Base-by-base conservation (phyloP, 92 coral and sea anemone genomes). In the Anthopleura xanthogrammica region DNA sequence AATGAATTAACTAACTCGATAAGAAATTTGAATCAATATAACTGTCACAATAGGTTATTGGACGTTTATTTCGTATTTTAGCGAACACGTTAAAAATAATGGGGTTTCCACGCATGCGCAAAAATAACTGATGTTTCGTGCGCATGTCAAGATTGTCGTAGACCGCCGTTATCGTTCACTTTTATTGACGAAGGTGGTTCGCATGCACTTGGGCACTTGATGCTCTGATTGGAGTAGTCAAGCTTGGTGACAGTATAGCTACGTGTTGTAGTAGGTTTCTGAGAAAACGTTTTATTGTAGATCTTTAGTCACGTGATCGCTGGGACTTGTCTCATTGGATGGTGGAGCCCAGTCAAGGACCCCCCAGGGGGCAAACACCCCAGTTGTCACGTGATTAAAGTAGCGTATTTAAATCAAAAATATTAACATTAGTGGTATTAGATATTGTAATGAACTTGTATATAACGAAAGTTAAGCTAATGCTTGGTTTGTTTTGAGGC, bases 191-290 rank as follows among this genome's bases (percentile, higher is more conserved):
- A 81, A 65, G 74, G 36, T 71, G 73, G 71, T 80, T 54, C 55
- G 84, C 54, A 68, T 52, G 84, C 19, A 80, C 72, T 62, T 66
- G 84, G 77, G 84, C 77, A 81, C 70, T 20, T 55, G 50, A 52
- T 81, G 84, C 77, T 22, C 84, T 71, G 66, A 64, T 81, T 20
- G 64, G 65, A 81, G 84, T 81, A 81, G 84, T 81, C 84, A 81
- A 78, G 17, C 24, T 81, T 68, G 48, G 84, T 81, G 84, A 81
- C 84, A 50, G 10, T 81, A 52, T 62, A 68, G 40, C 74, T 36
- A 68, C 74, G 74, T 68, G 78, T 42, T 14, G 74, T 75, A 75
- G 55, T 43, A 75, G 39, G 29, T 75, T 75, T 75, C 29, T 43
- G 41, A 50, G 78, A 42, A 75, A 42, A 75, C 78, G 78, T 75